phyloP scores from a whole-genome alignment of 2,888 invertebrate species.

The Camponotus fellah region DNA sequence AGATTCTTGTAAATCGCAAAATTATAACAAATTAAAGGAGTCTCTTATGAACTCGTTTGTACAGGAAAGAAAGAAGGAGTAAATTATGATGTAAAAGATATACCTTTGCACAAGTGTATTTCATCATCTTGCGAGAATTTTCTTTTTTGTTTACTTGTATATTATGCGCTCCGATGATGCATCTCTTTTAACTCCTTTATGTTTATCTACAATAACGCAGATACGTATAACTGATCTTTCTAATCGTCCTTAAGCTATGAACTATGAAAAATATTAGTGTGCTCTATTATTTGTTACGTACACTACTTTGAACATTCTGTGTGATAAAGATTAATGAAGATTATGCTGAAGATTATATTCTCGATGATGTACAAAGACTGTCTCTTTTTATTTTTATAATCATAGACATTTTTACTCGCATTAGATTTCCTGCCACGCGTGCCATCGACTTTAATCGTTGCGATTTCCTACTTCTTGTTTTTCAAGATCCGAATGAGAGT shows the following conservation, averaged over 20 bases:
- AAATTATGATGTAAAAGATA: constrained; percentile 8
- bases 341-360: constrained; percentile 4
- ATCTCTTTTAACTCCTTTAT: not conserved
- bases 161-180: too few species aligned
- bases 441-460: constrained; percentile 31
- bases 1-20: constrained; percentile 21
- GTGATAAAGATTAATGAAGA: constrained; percentile 6
- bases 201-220: not conserved
- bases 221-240: not conserved
- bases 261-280: not conserved
- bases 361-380: constrained; percentile 5
- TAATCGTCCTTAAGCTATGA: not conserved
- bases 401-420: not conserved
- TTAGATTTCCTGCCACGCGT: constrained; percentile 25
- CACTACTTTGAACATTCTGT: not conserved
- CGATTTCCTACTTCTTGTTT: constrained; percentile 26
- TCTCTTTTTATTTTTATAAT: constrained; percentile 30
- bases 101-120: not conserved
- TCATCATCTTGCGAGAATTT: not conserved
- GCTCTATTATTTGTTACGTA: not conserved
- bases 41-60: not conserved
- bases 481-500: constrained; percentile 75
- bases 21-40: constrained; percentile 32
- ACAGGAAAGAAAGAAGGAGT: not conserved
- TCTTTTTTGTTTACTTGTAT: not conserved